phyloP scores from a whole-genome alignment of 2,797 vertebrate species.

The Catostomus latipinnis region DNA sequence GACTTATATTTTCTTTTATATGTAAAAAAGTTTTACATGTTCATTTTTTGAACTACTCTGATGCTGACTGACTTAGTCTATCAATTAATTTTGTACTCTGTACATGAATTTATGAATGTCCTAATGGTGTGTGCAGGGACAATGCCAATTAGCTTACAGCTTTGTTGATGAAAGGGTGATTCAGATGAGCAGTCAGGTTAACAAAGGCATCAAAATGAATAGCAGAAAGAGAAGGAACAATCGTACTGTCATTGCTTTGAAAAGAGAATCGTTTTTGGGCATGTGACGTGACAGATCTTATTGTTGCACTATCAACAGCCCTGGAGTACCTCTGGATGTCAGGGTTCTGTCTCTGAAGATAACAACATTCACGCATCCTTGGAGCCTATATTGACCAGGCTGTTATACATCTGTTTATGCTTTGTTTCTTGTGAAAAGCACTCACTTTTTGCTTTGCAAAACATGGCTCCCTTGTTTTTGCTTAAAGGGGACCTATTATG shows the following conservation, averaged over 20 bases:
- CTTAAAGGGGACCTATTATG: no score
- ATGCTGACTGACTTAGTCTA: slow-evolving; percentile 8
- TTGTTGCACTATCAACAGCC: slow-evolving; percentile 35
- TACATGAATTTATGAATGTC: slow-evolving; percentile 23
- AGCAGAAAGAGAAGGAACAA: slow-evolving; percentile 10
- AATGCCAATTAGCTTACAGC: slow-evolving; percentile 48
- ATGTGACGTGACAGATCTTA: slow-evolving; percentile 20
- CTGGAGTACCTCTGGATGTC: slow-evolving; percentile 13
- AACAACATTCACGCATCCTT: background rate
- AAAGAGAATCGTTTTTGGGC: slow-evolving; percentile 26
- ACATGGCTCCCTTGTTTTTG: no score
- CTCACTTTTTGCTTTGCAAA: no score
- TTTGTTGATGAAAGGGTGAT: slow-evolving; percentile 40
- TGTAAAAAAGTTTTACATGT: background rate
- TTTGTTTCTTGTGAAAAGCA: background rate
- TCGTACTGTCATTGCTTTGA: slow-evolving; percentile 18
- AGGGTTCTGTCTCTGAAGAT: background rate
- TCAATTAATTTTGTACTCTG: slow-evolving; percentile 33
- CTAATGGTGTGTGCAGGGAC: slow-evolving; percentile 35
- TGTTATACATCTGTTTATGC: background rate
- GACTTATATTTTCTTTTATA: background rate
- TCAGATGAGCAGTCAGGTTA: slow-evolving; percentile 44
- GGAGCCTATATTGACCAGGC: background rate
- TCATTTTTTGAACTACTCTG: slow-evolving; percentile 5
- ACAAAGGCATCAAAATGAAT: slow-evolving; percentile 40